phyloP scores from a whole-genome alignment of 2,888 invertebrate species.

The Camptogramma bilineatum region DNA sequence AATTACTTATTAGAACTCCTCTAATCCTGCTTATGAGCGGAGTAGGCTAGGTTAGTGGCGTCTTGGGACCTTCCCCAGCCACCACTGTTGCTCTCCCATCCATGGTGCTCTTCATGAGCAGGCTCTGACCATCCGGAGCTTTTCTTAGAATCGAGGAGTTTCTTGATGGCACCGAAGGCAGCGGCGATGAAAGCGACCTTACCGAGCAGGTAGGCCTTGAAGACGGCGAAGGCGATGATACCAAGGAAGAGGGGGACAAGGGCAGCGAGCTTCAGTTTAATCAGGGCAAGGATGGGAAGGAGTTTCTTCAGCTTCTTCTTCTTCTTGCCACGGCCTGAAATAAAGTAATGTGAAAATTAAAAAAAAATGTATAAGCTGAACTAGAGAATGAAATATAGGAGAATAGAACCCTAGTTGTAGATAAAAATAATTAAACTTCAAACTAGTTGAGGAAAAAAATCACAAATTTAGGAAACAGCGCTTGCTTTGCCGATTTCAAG shows the following conservation, averaged over 20 bases:
- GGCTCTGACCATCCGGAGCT: conserved; percentile 90
- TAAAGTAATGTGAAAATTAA: background rate
- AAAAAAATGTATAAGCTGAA: too few species aligned
- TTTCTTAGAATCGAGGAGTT: conserved; percentile 90
- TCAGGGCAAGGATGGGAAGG: conserved; percentile 89
- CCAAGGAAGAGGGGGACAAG: conserved; percentile 91
- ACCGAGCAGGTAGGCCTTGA: conserved; percentile 93
- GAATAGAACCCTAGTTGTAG: too few species aligned
- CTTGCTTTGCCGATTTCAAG: too few species aligned
- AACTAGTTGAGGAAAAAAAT: too few species aligned
- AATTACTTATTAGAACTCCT: conserved; percentile 53
- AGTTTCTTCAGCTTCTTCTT: conserved; percentile 93
- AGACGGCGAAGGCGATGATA: conserved; percentile 90
- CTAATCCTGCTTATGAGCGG: conserved; percentile 84
- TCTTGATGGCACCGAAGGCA: conserved; percentile 87
- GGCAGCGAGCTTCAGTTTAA: conserved; percentile 91
- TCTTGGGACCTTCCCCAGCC: conserved; percentile 88
- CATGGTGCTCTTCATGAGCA: conserved; percentile 85
- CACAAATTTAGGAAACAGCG: too few species aligned
- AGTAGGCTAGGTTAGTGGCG: conserved; percentile 89
- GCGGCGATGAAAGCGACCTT: conserved; percentile 93
- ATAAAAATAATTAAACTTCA: too few species aligned
- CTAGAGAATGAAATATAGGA: too few species aligned
- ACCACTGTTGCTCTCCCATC: conserved; percentile 78
- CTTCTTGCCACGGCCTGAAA: conserved; percentile 90